A percentile compares a stretch with the other conserved stretches of the same genome.
phyloP scores from a whole-genome alignment of 1,140 invertebrate species.

The Daktulosphaira vitifoliae region DNA sequence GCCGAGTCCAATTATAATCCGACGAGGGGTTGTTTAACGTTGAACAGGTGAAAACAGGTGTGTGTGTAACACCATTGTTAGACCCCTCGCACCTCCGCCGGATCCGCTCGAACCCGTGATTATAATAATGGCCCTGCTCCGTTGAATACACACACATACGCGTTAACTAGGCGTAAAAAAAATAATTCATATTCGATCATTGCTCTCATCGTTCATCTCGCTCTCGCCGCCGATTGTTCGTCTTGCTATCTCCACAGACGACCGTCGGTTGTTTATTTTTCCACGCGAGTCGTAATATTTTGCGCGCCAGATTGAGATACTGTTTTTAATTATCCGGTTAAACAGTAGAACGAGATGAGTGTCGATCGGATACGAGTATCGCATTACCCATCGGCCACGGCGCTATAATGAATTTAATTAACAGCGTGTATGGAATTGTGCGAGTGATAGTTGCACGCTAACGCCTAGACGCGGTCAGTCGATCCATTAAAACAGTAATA shows the following conservation, averaged over 20 bases:
- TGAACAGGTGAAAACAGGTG: slow-evolving; percentile 32
- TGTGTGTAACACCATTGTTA: slow-evolving; percentile 32
- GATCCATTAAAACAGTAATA: background rate
- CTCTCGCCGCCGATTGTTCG: background rate
- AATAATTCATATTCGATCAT: slow-evolving; percentile 27
- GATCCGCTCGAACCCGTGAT: slow-evolving; percentile 13
- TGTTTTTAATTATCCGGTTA: slow-evolving; percentile 22
- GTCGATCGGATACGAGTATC: background rate
- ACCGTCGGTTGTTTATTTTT: background rate
- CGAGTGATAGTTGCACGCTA: background rate
- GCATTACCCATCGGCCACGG: slow-evolving; percentile 18
- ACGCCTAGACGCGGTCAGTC: slow-evolving; percentile 27
- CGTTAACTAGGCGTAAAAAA: slow-evolving; percentile 33
- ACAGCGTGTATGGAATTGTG: slow-evolving; percentile 1
- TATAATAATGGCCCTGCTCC: slow-evolving; percentile 26
- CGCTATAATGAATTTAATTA: slow-evolving; percentile 29
- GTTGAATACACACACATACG: slow-evolving; percentile 17
- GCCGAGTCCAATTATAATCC: slow-evolving; percentile 24
- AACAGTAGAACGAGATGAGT: no score
- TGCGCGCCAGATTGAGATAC: slow-evolving; percentile 20
- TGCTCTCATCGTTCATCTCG: background rate
- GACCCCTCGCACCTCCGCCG: slow-evolving; percentile 11
- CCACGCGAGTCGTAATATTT: slow-evolving; percentile 14
- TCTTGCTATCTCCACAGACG: no score
- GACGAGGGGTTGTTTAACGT: slow-evolving; percentile 25